These are phyloP conservation scores for Clavelina lepadiformis DNA, from an alignment of 23 tunicate species.

Conservation along the genomic window DNA sequence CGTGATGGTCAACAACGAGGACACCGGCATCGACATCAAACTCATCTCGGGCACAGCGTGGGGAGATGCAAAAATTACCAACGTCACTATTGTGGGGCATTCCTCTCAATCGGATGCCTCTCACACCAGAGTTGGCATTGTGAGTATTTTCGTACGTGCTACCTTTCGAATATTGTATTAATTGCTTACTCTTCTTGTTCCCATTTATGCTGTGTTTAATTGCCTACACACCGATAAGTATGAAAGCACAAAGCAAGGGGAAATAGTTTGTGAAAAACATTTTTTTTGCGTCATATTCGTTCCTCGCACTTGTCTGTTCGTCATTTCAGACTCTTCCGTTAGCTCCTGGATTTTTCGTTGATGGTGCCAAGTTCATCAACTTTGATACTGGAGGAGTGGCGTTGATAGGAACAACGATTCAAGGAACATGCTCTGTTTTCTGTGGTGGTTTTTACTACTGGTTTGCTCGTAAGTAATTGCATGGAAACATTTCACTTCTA, in stretches of 20 bases:
- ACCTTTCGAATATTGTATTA: too few relatives aligned
- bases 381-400: slow-evolving; percentile 42
- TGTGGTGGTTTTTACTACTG: slow-evolving; percentile 79
- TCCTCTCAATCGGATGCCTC: not conserved
- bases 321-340: slow-evolving; percentile 65
- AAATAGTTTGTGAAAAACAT: too few relatives aligned
- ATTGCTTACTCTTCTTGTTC: too few relatives aligned
- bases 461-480: not conserved
- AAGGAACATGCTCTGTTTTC: slow-evolving; percentile 51
- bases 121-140: slow-evolving; percentile 42
- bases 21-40: slow-evolving; percentile 68
- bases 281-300: too few relatives aligned
- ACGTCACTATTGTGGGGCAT: slow-evolving; percentile 47
- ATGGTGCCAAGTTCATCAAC: slow-evolving; percentile 24
- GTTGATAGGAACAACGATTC: slow-evolving; percentile 37
- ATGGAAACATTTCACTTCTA: too few relatives aligned
- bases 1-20: slow-evolving; percentile 69
- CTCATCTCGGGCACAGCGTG: slow-evolving; percentile 21
- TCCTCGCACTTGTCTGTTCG: too few relatives aligned
- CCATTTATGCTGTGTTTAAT: too few relatives aligned
- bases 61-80: slow-evolving; percentile 41
- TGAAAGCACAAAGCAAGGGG: too few relatives aligned
- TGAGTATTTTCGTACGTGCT: slow-evolving; percentile 14
- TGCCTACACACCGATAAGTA: too few relatives aligned
- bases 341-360: slow-evolving; percentile 28